Conservation (phyloP, 2,797 vertebrate genomes). For the Chaetophractus vellerosus region DNA sequence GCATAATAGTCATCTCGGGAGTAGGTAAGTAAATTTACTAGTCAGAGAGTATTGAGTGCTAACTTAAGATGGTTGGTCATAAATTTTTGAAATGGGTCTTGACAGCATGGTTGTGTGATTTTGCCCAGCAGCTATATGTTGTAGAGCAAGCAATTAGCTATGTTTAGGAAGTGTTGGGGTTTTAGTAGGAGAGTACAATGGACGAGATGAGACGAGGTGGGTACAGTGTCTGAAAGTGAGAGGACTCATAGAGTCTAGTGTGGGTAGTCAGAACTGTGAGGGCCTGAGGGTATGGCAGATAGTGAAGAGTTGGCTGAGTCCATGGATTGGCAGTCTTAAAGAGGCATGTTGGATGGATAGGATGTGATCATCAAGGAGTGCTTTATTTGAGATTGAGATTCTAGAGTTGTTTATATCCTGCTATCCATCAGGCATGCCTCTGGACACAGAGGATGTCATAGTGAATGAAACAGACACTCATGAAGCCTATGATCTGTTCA, state of each 20-base stretch:
- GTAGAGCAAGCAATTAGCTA: not conserved
- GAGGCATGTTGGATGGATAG: not conserved
- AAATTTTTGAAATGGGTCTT: constrained; percentile 74
- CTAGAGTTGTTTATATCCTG: not conserved
- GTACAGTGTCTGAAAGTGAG: not conserved
- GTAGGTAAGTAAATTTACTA: constrained; percentile 77
- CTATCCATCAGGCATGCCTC: not conserved
- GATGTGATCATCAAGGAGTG: not conserved
- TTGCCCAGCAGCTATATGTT: not conserved
- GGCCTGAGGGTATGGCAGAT: not conserved
- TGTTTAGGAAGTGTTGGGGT: not conserved
- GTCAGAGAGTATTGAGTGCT: constrained; percentile 67
- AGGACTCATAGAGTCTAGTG: too few species aligned
- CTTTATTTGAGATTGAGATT: not conserved
- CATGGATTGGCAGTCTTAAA: not conserved
- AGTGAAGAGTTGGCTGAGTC: not conserved
- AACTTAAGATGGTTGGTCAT: constrained; percentile 64
- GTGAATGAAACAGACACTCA: not conserved
- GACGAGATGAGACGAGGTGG: not conserved
- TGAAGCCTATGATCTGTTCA: not conserved
- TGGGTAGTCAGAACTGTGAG: not conserved
- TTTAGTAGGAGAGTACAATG: not conserved
- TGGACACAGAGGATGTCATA: not conserved
- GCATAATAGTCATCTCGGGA: constrained; percentile 57
- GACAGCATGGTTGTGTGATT: not conserved